A percentile compares a stretch with the other conserved stretches of the same genome.
phyloP scores from a whole-genome alignment of 2,888 invertebrate species.

The Oscheius sp. region DNA sequence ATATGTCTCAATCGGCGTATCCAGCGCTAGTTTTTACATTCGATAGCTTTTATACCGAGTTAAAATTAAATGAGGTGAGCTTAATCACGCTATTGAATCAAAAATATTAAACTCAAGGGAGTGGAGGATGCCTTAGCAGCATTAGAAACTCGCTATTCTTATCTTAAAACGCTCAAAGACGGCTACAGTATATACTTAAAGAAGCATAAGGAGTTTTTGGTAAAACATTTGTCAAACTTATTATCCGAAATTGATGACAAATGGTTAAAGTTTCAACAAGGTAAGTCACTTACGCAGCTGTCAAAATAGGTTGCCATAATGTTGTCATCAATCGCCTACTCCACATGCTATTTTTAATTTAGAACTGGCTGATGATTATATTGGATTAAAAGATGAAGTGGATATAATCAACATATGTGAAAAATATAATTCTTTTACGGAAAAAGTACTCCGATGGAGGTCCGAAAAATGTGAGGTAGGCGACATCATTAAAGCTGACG shows the following conservation, averaged over 20 bases:
- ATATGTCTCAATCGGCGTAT: neutral
- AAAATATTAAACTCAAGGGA: conserved; percentile 26
- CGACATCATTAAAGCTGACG: conserved; percentile 21
- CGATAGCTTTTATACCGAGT: neutral
- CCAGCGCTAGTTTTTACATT: neutral
- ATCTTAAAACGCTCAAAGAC: conserved; percentile 34
- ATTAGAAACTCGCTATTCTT: conserved; percentile 28
- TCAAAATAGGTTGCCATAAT: neutral
- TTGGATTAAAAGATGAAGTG: neutral
- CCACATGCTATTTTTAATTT: neutral
- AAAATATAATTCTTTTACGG: neutral
- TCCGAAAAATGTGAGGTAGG: conserved; percentile 7
- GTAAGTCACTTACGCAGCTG: neutral
- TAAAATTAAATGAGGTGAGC: conserved; percentile 1
- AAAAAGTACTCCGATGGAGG: conserved; percentile 1
- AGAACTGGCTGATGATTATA: neutral
- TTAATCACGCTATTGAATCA: neutral
- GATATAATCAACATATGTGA: conserved; percentile 3
- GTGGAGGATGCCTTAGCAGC: conserved; percentile 33
- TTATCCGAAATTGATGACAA: neutral
- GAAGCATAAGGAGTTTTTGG: conserved; percentile 16
- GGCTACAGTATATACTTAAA: conserved; percentile 31
- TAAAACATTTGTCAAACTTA: neutral
- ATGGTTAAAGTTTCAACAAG: conserved; percentile 2
- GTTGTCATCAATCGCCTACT: neutral